phyloP scores from a whole-genome alignment of 2,113 vertebrate species.

The Hemibagrus wyckioides region DNA sequence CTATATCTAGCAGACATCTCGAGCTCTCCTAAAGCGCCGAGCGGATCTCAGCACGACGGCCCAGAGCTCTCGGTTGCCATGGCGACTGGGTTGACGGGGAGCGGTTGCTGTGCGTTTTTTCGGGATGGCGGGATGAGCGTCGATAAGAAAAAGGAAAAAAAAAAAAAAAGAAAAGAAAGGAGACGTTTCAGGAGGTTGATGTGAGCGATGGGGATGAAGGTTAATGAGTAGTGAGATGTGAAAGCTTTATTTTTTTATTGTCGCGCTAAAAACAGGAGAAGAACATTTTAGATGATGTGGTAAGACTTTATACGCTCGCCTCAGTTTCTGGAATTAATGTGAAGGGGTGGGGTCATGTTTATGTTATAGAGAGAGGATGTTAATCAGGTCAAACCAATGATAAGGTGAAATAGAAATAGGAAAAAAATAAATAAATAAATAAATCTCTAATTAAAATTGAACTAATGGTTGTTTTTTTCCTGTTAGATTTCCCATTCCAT shows the following conservation, averaged over 20 bases:
- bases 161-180: no score
- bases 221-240: not conserved
- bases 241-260: not conserved
- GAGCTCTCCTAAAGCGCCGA: constrained; percentile 21
- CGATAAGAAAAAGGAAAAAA: no score
- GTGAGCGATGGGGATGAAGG: not conserved
- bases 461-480: not conserved
- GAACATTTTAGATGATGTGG: not conserved
- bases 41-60: constrained; percentile 37
- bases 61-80: constrained; percentile 54
- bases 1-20: constrained; percentile 21
- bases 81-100: constrained; percentile 33
- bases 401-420: not conserved
- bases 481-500: not conserved
- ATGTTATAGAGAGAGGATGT: not conserved
- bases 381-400: not conserved
- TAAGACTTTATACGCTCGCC: not conserved
- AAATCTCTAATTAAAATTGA: not conserved
- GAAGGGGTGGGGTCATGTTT: not conserved
- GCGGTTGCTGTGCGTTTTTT: constrained; percentile 34
- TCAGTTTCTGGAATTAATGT: not conserved
- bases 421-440: no score
- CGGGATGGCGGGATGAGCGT: constrained; percentile 27
- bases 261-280: not conserved
- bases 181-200: constrained; percentile 23